Conservation (phyloP, 2,797 vertebrate species). For the Schizopygopsis pylzovi region DNA sequence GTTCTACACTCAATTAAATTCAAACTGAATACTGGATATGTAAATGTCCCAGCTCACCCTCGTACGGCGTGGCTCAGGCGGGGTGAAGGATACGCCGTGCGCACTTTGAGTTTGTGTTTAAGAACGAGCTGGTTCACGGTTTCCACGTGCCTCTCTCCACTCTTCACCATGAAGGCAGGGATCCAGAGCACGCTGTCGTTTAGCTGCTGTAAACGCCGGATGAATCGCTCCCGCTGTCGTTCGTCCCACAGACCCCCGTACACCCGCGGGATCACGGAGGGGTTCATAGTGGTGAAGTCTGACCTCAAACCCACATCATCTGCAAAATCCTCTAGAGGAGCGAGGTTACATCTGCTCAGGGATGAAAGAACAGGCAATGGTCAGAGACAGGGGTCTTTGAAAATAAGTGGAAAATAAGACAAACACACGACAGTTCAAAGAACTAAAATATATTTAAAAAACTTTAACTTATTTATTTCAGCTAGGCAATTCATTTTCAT, state of each 20-base stretch:
- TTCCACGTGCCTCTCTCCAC: constrained; percentile 87
- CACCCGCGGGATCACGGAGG: constrained; percentile 88
- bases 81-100: constrained; percentile 86
- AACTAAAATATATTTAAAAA: neutral
- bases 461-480: neutral
- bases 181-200: constrained; percentile 91
- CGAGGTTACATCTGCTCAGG: constrained; percentile 85
- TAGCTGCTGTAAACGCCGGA: constrained; percentile 84
- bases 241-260: constrained; percentile 86
- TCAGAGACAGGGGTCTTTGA: constrained; percentile 32
- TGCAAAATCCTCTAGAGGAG: constrained; percentile 84
- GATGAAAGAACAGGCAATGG: constrained; percentile 36
- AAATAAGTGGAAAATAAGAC: constrained; percentile 9
- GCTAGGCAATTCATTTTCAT: neutral
- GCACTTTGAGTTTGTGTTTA: constrained; percentile 83
- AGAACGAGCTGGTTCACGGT: constrained; percentile 87
- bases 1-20: neutral
- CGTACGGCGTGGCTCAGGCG: constrained; percentile 89
- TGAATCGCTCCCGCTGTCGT: constrained; percentile 83
- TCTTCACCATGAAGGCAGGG: constrained; percentile 91
- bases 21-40: neutral
- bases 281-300: constrained; percentile 93
- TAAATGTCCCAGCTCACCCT: constrained; percentile 78
- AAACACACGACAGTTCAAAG: neutral
- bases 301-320: constrained; percentile 87